Evolutionary conservation across 35 echinoderm and acorn worm species (phyloP), one percentile per base, ranked within the genome.

Genomic region (Lytechinus variegatus): DNA sequence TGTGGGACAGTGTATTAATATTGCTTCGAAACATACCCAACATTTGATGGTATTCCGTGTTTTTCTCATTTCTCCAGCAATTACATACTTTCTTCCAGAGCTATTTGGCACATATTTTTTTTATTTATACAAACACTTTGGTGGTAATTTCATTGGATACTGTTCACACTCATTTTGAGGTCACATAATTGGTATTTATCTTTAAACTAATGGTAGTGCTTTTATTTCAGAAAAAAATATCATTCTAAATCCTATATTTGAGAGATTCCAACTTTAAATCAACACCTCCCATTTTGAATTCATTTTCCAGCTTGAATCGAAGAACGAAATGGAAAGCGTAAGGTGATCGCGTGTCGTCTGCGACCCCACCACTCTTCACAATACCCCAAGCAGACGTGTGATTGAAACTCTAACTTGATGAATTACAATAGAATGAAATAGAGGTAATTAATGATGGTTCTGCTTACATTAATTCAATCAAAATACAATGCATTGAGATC

Each of bases 401-500:
- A 79, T n/a, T 79, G 66, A 79, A 79, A 79, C 66, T 79, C 66
- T 79, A 79, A 79, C 66, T 79, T 3, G 66, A 79, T 16, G n/a
- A 79, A 79, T 24, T 19, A 79, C 66, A 79, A 79, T 79, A 16
- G 19, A 79, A 79, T 79, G 66, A 79, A 79, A 79, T 16, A 79
- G 19, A 24, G 5, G 66, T 79, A 79, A 79, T 79, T 79, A 79
- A 79, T 79, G 66, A 79, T n/a, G 66, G 66, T 79, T 16, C 66
- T 79, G 4, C 66, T 79, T 79, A 79, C 66, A 79, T 79, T 79
- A 24, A 16, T n/a, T 8, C 66, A 14, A 79, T 79, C 66, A 79
- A 79, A 79, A 79, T 79, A 79, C 66, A 79, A 79, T 79, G 66
- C 66, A 79, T 79, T 79, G 66, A 79, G 66, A 44, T 44, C 66